phyloP scores from a whole-genome alignment of 2,113 vertebrate genomes.

The Brachyhypopomus occidentalis region DNA sequence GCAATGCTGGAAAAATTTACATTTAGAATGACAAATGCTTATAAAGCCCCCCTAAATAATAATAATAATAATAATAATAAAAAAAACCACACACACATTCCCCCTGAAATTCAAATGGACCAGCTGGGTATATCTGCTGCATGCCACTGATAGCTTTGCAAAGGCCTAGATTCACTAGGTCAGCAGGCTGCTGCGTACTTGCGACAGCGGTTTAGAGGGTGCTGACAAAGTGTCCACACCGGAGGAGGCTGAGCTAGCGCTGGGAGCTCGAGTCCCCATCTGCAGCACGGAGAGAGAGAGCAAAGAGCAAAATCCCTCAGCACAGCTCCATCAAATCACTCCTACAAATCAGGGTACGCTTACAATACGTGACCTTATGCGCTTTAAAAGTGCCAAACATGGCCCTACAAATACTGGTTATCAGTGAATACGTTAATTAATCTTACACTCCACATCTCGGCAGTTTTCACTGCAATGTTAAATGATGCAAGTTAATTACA shows the following conservation, averaged over 20 bases:
- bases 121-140: conserved; percentile 23
- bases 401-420: too few relatives aligned
- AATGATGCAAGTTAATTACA: too few relatives aligned
- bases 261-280: conserved; percentile 97
- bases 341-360: not conserved
- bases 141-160: conserved; percentile 34
- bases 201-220: conserved; percentile 91
- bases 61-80: too few relatives aligned
- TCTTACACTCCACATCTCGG: too few relatives aligned
- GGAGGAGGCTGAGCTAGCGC: conserved; percentile 91
- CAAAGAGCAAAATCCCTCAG: conserved; percentile 32
- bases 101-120: conserved; percentile 9
- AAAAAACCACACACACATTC: too few relatives aligned
- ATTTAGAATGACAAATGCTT: not conserved
- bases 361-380: not conserved
- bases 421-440: too few relatives aligned
- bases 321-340: conserved; percentile 8
- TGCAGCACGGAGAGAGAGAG: conserved; percentile 88
- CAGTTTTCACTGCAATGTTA: too few relatives aligned
- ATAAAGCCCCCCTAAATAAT: too few relatives aligned
- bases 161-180: conserved; percentile 33
- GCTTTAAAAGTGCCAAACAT: not conserved
- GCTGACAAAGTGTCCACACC: conserved; percentile 96
- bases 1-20: not conserved
- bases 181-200: conserved; percentile 62